phyloP scores from a whole-genome alignment of 2,113 vertebrate species.

The Corythoichthys haematopterus region DNA sequence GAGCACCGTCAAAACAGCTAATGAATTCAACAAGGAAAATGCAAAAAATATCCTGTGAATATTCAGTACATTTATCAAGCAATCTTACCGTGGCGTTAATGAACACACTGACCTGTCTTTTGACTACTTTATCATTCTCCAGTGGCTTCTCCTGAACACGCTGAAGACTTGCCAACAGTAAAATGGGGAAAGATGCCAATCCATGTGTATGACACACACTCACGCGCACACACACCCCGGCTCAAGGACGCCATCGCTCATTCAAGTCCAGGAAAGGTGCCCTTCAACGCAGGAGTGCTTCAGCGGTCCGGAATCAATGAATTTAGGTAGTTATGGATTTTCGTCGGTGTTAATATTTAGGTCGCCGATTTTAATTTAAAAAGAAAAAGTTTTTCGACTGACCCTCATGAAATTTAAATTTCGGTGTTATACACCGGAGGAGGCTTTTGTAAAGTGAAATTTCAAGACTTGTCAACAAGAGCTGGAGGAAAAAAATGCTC shows the following conservation, averaged over 20 bases:
- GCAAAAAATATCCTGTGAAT: too few species aligned
- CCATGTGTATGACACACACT: constrained; percentile 5
- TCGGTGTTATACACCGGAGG: neutral
- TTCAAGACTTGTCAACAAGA: too few species aligned
- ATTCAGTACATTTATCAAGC: neutral
- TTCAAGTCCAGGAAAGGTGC: constrained; percentile 9
- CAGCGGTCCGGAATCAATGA: neutral
- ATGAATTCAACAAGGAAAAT: too few species aligned
- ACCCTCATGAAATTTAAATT: neutral
- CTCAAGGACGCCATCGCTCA: constrained; percentile 7
- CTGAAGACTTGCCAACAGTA: constrained; percentile 5
- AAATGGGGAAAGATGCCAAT: constrained; percentile 12
- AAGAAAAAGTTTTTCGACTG: neutral
- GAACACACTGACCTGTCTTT: constrained; percentile 11
- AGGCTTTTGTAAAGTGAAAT: too few species aligned
- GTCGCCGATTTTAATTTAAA: neutral
- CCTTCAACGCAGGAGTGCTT: constrained; percentile 4
- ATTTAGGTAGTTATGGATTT: neutral
- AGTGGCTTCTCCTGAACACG: neutral
- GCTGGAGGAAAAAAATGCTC: too few species aligned
- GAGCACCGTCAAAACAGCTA: too few species aligned
- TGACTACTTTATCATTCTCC: constrained; percentile 10
- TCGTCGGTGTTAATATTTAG: neutral
- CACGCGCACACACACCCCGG: neutral
- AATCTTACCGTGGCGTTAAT: constrained; percentile 1